phyloP scores from a whole-genome alignment of 1,140 invertebrate genomes.

The Drosophila sulfurigaster region DNA sequence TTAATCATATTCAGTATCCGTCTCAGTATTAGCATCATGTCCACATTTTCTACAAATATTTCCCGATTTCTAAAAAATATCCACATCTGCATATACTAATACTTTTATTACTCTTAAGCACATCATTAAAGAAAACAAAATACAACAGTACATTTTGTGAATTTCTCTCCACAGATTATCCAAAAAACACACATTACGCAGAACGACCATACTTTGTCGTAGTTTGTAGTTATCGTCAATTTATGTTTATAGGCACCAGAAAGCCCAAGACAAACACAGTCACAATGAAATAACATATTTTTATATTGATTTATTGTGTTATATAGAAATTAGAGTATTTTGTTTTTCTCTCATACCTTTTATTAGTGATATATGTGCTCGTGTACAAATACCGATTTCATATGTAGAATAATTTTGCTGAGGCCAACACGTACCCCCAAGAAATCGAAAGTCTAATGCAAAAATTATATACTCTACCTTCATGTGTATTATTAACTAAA shows the following conservation, averaged over 20 bases:
- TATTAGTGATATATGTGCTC: constrained; percentile 22
- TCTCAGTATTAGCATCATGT: constrained; percentile 62
- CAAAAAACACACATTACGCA: constrained; percentile 8
- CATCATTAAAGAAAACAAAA: constrained; percentile 28
- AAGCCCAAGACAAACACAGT: constrained; percentile 4
- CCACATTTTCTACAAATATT: constrained; percentile 64
- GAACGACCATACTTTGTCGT: constrained; percentile 22
- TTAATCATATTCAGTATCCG: constrained; percentile 63
- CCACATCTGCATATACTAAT: constrained; percentile 5
- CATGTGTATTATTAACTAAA: constrained; percentile 24
- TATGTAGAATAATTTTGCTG: constrained; percentile 21
- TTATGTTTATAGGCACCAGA: constrained; percentile 11
- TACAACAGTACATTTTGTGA: constrained; percentile 9
- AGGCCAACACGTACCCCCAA: constrained; percentile 72
- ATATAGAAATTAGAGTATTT: constrained; percentile 55
- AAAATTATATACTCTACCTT: constrained; percentile 24
- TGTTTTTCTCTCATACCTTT: constrained; percentile 14
- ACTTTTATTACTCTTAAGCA: constrained; percentile 13
- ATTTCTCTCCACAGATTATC: background rate
- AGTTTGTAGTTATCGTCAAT: constrained; percentile 22
- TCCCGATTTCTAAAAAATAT: constrained; percentile 43
- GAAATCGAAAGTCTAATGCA: constrained; percentile 73
- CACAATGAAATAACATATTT: constrained; percentile 14
- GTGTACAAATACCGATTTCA: constrained; percentile 14
- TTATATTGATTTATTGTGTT: constrained; percentile 44